Conservation (phyloP, 2,797 vertebrate species). For the Paedocypris micromegethes region DNA sequence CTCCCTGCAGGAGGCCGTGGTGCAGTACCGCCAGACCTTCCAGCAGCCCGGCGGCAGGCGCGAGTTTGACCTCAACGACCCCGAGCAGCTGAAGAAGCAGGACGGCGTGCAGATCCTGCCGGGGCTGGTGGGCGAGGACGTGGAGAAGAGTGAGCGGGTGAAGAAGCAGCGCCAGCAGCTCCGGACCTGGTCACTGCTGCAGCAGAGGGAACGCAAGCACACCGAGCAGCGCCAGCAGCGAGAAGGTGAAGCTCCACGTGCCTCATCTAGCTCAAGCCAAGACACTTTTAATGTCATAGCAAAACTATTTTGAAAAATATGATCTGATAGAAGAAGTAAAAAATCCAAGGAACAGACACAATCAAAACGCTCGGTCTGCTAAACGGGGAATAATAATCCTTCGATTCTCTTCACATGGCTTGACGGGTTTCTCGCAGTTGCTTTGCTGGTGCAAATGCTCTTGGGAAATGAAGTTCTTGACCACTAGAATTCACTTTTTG, state of each 20-base stretch:
- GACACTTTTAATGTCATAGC: background rate
- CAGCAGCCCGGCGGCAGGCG: constrained; percentile 68
- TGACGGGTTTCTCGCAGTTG: too few relatives aligned
- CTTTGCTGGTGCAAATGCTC: too few relatives aligned
- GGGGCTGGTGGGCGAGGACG: constrained; percentile 82
- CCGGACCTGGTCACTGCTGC: constrained; percentile 78
- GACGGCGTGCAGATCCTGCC: constrained; percentile 63
- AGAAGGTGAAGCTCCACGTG: constrained; percentile 60
- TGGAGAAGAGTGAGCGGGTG: constrained; percentile 56
- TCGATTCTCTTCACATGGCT: too few relatives aligned
- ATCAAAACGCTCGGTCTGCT: too few relatives aligned
- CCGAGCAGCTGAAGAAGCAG: constrained; percentile 60
- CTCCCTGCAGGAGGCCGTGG: constrained; percentile 57
- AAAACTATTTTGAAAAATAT: too few relatives aligned
- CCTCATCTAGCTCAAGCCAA: background rate
- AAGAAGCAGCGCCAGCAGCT: constrained; percentile 79
- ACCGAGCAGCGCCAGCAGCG: constrained; percentile 57
- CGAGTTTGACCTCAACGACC: constrained; percentile 77
- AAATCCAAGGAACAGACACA: too few relatives aligned
- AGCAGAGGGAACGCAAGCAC: constrained; percentile 66
- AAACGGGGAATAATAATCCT: too few relatives aligned
- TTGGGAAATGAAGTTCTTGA: too few relatives aligned
- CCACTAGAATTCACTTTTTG: too few relatives aligned
- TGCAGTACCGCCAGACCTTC: constrained; percentile 63
- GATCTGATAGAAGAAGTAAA: too few relatives aligned